Evolutionary conservation across 2,888 invertebrate species (phyloP), one percentile per base, ranked within the genome.

Genomic region (Willowsia nigromaculata): DNA sequence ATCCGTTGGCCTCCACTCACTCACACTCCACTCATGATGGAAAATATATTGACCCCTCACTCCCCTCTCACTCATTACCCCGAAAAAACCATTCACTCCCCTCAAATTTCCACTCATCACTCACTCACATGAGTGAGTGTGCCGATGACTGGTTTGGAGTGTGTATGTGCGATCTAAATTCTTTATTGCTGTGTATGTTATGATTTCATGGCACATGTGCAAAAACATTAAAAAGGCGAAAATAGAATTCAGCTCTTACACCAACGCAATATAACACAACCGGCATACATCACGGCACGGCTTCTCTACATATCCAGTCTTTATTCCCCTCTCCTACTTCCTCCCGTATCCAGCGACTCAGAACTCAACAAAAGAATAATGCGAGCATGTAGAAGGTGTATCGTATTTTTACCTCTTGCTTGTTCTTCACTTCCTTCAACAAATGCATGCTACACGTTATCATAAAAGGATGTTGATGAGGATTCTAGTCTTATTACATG

Each of bases 161-260:
- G 25, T 33, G 15, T 65, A 33, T 68, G 80, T 68, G 47, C 15
- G 40, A 37, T 40, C 71, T 56, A 74, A 84, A 40, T 47, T 53
- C 30, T 1, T 27, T 27, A 25, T 80, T 68, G 65, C 22, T 82
- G 22, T 47, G 84, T 76, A 18, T 85, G 37, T 53, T 86, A 56
- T 56, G 53, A 68, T 86, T 87, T 87, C 74, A 87, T 87, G 74
- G 87, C 87, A 87, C 87, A 87, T 87, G 87, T 87, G 87, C 87
- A 87, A 87, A 87, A 82, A 87, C 81, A 62, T 30, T 13, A 27
- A 76, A 80, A 15, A 50, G 30, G 33, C 27, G n/a, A 78, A 56
- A 56, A 56, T 56, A 56, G 47, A 43, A 47, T 1, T 30, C 0
- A 13, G 30, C 27, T 1, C 30, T 18, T 25, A 30, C 27, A 27